These are phyloP conservation scores for Lasioglossum leucozonium DNA, from an alignment of 2,888 invertebrate species.

Conservation along the genomic window DNA sequence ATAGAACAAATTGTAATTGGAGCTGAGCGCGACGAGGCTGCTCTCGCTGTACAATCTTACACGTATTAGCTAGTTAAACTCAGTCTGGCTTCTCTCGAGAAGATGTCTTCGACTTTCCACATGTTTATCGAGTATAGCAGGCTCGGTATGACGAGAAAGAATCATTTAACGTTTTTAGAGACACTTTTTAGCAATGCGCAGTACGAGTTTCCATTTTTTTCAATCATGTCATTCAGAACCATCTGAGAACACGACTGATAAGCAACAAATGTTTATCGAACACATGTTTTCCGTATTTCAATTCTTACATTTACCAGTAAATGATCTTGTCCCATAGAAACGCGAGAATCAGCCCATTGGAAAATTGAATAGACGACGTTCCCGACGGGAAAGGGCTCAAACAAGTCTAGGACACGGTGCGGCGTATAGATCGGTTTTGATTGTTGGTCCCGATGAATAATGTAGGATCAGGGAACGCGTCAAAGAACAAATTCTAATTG, in stretches of 20 bases:
- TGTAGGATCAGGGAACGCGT: constrained; percentile 37
- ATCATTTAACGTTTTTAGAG: too few species aligned
- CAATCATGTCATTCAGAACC: too few species aligned
- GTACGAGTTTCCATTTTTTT: too few species aligned
- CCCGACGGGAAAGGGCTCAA: background rate
- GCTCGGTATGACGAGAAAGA: background rate
- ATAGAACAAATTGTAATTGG: constrained; percentile 54
- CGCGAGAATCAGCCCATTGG: background rate
- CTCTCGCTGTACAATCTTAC: constrained; percentile 36
- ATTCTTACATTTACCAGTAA: background rate
- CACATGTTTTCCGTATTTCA: background rate
- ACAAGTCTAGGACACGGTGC: background rate
- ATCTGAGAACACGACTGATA: background rate
- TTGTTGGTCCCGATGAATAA: constrained; percentile 44
- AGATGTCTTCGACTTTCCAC: constrained; percentile 1
- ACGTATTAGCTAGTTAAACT: constrained; percentile 53
- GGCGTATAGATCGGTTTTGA: constrained; percentile 25
- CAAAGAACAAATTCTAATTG: constrained; percentile 55
- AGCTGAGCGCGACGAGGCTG: background rate
- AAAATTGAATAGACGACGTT: background rate
- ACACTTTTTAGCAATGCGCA: too few species aligned
- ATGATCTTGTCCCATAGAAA: background rate
- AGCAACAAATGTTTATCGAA: too few species aligned
- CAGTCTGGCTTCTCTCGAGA: constrained; percentile 51
- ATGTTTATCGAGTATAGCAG: too few species aligned